Conservation (phyloP, 2,113 vertebrate species). For the Heptranchias perlo region DNA sequence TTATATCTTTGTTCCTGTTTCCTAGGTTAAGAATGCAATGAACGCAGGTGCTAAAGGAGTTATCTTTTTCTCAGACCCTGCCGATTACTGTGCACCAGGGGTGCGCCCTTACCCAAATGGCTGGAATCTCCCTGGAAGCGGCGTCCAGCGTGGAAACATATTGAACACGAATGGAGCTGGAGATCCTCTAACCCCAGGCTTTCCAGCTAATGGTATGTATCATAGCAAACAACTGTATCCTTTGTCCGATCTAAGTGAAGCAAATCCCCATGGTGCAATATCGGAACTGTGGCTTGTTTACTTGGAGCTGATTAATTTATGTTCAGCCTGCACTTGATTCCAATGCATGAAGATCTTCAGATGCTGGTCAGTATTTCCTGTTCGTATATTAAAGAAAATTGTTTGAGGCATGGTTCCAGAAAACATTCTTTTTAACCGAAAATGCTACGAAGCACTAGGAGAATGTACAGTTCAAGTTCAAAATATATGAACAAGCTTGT, state of each 20-base stretch:
- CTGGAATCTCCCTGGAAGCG: slow-evolving; percentile 85
- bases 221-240: not conserved
- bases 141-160: slow-evolving; percentile 85
- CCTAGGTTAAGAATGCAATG: slow-evolving; percentile 87
- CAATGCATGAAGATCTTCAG: not conserved
- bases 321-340: not conserved
- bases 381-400: not conserved
- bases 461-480: not conserved
- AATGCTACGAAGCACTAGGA: not conserved
- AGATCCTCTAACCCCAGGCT: slow-evolving; percentile 89
- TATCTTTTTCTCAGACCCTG: slow-evolving; percentile 88
- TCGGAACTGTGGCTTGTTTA: not conserved
- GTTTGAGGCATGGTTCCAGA: not conserved
- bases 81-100: slow-evolving; percentile 77
- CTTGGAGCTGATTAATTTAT: not conserved
- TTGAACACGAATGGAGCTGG: slow-evolving; percentile 86
- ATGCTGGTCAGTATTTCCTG: not conserved
- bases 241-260: not conserved
- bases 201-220: slow-evolving; percentile 86
- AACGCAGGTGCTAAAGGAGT: slow-evolving; percentile 76
- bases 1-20: slow-evolving; percentile 40
- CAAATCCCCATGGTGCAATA: not conserved
- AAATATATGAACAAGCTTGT: not conserved
- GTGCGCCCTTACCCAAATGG: slow-evolving; percentile 76
- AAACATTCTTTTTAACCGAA: not conserved